Percentiles rank a stretch among this genome's conserved stretches.
These are phyloP conservation scores for Gymnorhina tibicen DNA, from an alignment of 2,113 vertebrate genomes.

Conservation along the genomic window DNA sequence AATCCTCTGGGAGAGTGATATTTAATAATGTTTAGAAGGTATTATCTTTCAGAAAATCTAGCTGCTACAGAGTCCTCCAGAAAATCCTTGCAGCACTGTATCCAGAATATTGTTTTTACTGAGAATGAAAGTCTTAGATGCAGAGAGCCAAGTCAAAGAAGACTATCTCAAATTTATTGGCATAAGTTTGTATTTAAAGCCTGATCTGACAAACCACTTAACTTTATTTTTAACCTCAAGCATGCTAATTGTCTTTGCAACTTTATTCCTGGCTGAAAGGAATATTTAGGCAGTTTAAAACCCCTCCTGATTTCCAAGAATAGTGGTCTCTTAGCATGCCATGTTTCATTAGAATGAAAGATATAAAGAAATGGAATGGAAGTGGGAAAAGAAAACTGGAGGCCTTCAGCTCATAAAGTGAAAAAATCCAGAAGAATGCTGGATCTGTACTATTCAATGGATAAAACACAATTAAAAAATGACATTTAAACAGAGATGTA, in stretches of 20 bases:
- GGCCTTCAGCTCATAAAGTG: not conserved
- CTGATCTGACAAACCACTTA: slow-evolving; percentile 4
- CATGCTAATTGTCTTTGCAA: slow-evolving; percentile 4
- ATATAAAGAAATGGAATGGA: not conserved
- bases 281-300: not conserved
- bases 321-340: not conserved
- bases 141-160: not conserved
- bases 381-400: not conserved
- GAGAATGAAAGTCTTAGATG: not conserved
- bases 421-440: not conserved
- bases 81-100: not conserved
- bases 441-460: not conserved
- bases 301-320: not conserved
- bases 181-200: not conserved
- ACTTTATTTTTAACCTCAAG: not conserved
- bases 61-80: not conserved
- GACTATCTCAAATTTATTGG: not conserved
- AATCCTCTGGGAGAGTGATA: not conserved
- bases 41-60: slow-evolving; percentile 26
- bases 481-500: not conserved
- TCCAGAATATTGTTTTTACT: not conserved
- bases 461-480: not conserved
- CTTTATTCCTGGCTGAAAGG: not conserved
- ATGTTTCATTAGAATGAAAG: not conserved
- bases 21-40: slow-evolving; percentile 1